phyloP scores from a whole-genome alignment of 2,888 invertebrate genomes.

The Agriotes lineatus region DNA sequence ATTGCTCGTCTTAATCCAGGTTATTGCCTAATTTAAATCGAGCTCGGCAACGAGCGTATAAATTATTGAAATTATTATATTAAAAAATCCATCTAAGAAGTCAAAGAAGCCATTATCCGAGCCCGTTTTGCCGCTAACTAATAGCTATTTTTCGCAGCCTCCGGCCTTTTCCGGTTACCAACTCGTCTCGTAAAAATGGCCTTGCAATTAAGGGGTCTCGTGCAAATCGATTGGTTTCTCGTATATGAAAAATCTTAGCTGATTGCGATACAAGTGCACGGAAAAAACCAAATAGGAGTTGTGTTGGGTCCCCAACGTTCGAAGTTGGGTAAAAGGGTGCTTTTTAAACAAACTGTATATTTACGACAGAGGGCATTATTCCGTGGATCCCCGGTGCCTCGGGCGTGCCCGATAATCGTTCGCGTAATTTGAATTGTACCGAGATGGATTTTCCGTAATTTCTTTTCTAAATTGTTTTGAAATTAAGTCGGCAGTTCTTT shows the following conservation, averaged over 20 bases:
- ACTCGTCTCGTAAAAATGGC: conserved; percentile 55
- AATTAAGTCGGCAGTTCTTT: conserved; percentile 48
- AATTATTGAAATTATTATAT: conserved; percentile 79
- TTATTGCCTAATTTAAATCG: conserved; percentile 68
- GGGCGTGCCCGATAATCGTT: conserved; percentile 51
- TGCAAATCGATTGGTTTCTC: conserved; percentile 37
- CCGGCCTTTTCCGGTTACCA: conserved; percentile 51
- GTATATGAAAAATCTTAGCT: conserved; percentile 5
- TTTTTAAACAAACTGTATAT: conserved; percentile 21
- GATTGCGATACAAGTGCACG: no score
- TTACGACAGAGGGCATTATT: conserved; percentile 33
- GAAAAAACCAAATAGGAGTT: no score
- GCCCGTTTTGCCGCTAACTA: conserved; percentile 64
- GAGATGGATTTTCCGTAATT: conserved; percentile 50
- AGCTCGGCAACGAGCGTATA: conserved; percentile 58
- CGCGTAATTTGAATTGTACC: conserved; percentile 52
- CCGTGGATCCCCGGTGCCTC: conserved; percentile 32
- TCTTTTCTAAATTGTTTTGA: conserved; percentile 54
- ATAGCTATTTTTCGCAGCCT: conserved; percentile 64
- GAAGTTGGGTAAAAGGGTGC: no score
- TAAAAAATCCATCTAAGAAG: conserved; percentile 81
- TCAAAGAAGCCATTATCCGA: conserved; percentile 73
- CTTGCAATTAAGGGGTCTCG: conserved; percentile 39
- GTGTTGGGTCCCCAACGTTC: no score
- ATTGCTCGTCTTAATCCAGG: conserved; percentile 60